Base-by-base conservation (phyloP, 53 echinoderm and acorn worm genomes). In the Actinopyga echinites region DNA sequence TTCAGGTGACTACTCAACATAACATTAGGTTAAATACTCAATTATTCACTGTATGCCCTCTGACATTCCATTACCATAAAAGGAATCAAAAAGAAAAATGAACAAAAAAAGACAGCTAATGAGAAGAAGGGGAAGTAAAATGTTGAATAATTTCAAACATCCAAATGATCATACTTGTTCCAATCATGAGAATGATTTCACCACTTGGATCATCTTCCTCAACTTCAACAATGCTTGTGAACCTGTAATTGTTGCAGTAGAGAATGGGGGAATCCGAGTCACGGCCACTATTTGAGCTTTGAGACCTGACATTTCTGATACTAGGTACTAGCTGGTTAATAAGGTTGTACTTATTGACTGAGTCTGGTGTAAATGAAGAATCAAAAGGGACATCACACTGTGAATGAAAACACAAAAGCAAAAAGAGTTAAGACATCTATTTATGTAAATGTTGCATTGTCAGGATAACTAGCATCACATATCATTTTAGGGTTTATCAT, bases 241-340 rank as follows among this genome's bases (percentile, higher is more conserved):
- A 77, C 9, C 77, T 26, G 77, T 77, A 77, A 49, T 49, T 49
- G 49, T 77, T 77, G 30, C 20, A 33, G 56, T 77, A 77, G 9
- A 77, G 52, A 25, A 77, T 29, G 5, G 77, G 77, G 0, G 77
- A 77, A 8, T 77, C 56, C 0, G 77, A 77, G 12, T 30, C 8
- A 23, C 21, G 4, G 25, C 45, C 45, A 22, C 24, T 19, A 8
- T 54, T 30, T 30, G 54, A 33, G 54, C 49, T 31, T 15, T 15
- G 19, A 21, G 15, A 6, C 29, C 5, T 52, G 12, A 77, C 77
- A 30, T 77, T 56, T 26, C 77, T 52, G 30, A 77, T 52, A 31
- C 29, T 77, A 12, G 77, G 77, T 7, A 77, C 77, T 19, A 77
- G 29, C 56, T 77, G 25, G 31, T 77, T 55, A 11, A 77, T 77